Base-by-base conservation (phyloP, 2,797 vertebrate genomes). In the Malacoctenus gilli region DNA sequence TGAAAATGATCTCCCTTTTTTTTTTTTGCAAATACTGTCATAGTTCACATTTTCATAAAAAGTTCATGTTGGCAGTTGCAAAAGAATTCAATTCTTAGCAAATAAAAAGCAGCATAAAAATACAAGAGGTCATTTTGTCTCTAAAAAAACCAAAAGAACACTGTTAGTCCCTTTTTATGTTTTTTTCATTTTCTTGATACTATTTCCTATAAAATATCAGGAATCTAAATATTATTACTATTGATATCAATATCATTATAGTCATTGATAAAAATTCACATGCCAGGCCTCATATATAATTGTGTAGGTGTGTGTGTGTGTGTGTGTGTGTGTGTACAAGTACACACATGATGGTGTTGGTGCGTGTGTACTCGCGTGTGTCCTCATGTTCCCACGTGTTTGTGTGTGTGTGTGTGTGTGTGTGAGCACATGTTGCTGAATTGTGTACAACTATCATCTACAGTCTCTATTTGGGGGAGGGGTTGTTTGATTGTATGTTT, bases 71-170 rank as follows among this genome's bases (percentile, higher is more conserved):
- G 91, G 92, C 91, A 92, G 92, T 93, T 93, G 92, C 92, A 93
- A 94, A 92, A 93, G 87, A 94, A 93, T 92, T 91, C 77, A 89
- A 90, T 92, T 92, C 89, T 91, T 91, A 92, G 89, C 91, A 93
- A 93, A 93, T 92, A 92, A 92, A 94, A 92, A 93, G 92, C 92
- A 94, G 93, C 93, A 94, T 93, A 92, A 93, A 94, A 94, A 94
- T 94, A 94, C 92, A 93, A 91, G 91, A 93, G 92, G 91, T 93
- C 90, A 90, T 92, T 92, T 92, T 92, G 86, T 93, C 89, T 91
- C 89, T 92, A 90, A 88, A 93, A 93, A 92, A 93, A n/a, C n/a
- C 89, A 90, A 91, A 91, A 89, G 88, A 92, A 92, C 90, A 91
- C 86, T 84, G 90, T 92, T 89, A 87, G 88, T 92, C 85, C 88